Evolutionary conservation across 1,140 invertebrate genomes (phyloP).

Genomic region (Epicauta chinensis): DNA sequence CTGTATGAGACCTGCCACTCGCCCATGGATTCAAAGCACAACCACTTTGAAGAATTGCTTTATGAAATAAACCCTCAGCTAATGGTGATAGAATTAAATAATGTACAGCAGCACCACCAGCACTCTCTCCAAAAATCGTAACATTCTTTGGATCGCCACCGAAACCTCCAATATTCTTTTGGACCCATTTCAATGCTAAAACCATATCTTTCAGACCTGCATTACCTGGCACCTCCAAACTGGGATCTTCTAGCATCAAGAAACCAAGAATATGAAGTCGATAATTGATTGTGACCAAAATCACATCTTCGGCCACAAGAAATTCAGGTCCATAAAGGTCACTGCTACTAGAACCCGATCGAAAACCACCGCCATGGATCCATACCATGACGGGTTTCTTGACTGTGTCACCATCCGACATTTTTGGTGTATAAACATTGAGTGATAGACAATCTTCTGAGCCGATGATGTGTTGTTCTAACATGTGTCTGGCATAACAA

Average conservation of each 20-base stretch:
- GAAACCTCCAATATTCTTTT: too few relatives aligned
- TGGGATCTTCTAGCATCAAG: constrained; percentile 34
- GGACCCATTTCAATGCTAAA: too few relatives aligned
- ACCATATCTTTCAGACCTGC: too few relatives aligned
- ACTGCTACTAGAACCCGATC: constrained; percentile 44
- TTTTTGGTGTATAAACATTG: constrained; percentile 58
- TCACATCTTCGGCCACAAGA: constrained; percentile 54
- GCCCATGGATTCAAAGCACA: constrained; percentile 44
- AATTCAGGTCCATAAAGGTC: constrained; percentile 52
- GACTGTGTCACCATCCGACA: not conserved
- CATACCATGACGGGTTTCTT: constrained; percentile 40
- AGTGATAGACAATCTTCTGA: constrained; percentile 68
- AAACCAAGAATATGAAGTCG: constrained; percentile 47
- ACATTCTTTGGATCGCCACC: too few relatives aligned
- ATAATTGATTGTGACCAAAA: constrained; percentile 64
- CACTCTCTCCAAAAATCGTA: too few relatives aligned
- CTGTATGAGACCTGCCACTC: constrained; percentile 34
- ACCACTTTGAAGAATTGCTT: constrained; percentile 56
- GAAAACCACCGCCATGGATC: constrained; percentile 47
- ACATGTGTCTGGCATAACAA: constrained; percentile 15
- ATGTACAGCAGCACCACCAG: constrained; percentile 29
- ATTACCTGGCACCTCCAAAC: too few relatives aligned
- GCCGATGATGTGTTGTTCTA: constrained; percentile 7
- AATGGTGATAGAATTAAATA: constrained; percentile 25
- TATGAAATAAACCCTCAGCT: constrained; percentile 50